A percentile compares a stretch with the other conserved stretches of the same genome.
Conservation (phyloP, 2,888 invertebrate species). For the Callimorpha dominula region DNA sequence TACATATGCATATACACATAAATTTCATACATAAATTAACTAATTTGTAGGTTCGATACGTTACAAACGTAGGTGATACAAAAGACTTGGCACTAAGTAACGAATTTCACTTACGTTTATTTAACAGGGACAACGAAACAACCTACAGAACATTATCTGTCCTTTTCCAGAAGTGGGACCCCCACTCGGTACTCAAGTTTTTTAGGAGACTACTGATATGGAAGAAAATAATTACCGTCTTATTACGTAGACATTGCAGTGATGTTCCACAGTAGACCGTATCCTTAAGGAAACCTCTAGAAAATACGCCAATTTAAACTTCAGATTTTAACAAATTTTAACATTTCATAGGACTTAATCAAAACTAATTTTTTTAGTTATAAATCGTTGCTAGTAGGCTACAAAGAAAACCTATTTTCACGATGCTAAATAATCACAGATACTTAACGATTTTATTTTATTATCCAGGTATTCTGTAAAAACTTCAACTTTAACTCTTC, state of each 20-base stretch:
- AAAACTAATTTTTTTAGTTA: no score
- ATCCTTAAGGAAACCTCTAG: neutral
- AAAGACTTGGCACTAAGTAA: neutral
- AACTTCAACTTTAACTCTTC: neutral
- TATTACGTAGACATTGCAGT: neutral
- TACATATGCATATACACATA: no score
- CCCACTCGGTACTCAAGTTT: neutral
- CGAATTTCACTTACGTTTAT: neutral
- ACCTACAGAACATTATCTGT: neutral
- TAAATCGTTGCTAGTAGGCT: no score
- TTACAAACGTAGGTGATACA: neutral
- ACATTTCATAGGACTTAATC: no score
- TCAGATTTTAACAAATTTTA: no score
- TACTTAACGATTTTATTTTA: neutral
- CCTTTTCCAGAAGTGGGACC: neutral
- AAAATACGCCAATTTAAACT: neutral
- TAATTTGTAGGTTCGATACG: no score
- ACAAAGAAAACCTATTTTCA: no score
- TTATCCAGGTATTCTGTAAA: neutral
- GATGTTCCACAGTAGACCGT: neutral
- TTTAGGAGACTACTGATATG: neutral
- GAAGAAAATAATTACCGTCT: neutral
- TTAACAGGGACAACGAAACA: neutral
- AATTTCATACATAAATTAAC: no score
- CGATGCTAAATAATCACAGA: neutral